These are phyloP conservation scores for Drosophila rubida DNA, from an alignment of 2,888 invertebrate genomes.

Conservation along the genomic window DNA sequence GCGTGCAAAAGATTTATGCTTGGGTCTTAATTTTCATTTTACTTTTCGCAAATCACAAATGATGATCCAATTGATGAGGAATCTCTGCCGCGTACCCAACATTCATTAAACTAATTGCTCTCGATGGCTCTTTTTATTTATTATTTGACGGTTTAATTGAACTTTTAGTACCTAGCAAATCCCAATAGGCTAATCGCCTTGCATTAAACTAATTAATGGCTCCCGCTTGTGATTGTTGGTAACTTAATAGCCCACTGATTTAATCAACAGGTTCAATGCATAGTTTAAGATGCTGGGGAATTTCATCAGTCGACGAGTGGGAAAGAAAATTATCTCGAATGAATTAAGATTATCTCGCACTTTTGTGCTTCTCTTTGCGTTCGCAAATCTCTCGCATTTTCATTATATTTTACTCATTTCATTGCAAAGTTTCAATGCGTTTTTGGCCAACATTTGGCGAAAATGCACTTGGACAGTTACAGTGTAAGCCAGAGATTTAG, in stretches of 20 bases:
- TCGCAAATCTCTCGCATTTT: not conserved
- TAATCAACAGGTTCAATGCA: not conserved
- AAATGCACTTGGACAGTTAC: conserved; percentile 3
- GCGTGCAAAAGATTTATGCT: conserved; percentile 45
- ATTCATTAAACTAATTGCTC: conserved; percentile 48
- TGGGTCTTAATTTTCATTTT: conserved; percentile 33
- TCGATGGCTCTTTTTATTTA: not conserved
- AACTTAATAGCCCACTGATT: not conserved
- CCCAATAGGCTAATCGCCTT: not conserved
- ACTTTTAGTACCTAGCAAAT: not conserved
- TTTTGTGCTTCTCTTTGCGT: not conserved
- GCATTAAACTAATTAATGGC: not conserved
- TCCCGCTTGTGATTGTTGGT: too few species aligned
- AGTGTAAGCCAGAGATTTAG: conserved; percentile 1
- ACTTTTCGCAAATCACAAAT: conserved; percentile 15
- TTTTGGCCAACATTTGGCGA: not conserved
- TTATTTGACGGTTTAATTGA: not conserved
- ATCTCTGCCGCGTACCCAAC: conserved; percentile 19
- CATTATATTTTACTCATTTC: conserved; percentile 7
- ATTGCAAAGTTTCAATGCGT: not conserved
- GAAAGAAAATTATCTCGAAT: not conserved
- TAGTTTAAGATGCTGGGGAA: not conserved
- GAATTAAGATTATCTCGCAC: not conserved
- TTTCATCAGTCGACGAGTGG: not conserved
- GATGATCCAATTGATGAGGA: conserved; percentile 31